Evolutionary conservation across 2,797 vertebrate species (phyloP), one percentile per base, ranked within the genome.

Genomic region (Sebastes variabilis): DNA sequence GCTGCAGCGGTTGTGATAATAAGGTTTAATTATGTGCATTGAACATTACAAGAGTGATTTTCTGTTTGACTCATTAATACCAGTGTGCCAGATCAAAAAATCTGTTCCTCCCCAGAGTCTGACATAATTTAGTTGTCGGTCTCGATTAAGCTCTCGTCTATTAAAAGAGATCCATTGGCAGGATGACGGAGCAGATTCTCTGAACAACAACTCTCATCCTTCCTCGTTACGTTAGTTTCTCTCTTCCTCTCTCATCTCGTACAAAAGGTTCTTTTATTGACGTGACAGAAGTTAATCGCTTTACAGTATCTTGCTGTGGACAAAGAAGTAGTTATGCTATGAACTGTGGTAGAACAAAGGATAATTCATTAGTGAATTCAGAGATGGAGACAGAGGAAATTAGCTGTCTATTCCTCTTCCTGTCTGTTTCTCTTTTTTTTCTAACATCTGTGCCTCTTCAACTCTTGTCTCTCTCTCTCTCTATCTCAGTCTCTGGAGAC

Each of bases 401-500:
- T 2, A 62, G n/a, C 32, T 72, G 38, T 56, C 9, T 42, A 1
- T 71, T 38, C 42, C 42, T 46, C 42, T 46, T 18, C 18, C 5
- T 18, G 68, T 49, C 6, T 69, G 5, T 38, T 38, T 38, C 36
- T 36, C 7, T 3, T 24, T 4, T 22, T 14, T 13, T 60, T 29
- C 64, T 55, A 38, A 75, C 36, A 52, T 14, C 27, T 75, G 22
- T 77, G 56, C 32, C 38, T 55, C 12, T 77, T 46, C 38, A n/a
- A 71, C 3, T 13, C 12, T 10, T 66, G 12, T 38, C 36, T 38
- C 36, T 29, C 16, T 25, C 16, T 25, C 16, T 73, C 25, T 71
- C 49, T 52, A 8, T 52, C 49, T 52, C 82, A 99, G 98, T 98
- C 98, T 52, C 92, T 99, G 89, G 97, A 98, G 89, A 96, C 96